Evolutionary conservation across 2,113 vertebrate genomes (phyloP).

Genomic region (Tringa solitaria): DNA sequence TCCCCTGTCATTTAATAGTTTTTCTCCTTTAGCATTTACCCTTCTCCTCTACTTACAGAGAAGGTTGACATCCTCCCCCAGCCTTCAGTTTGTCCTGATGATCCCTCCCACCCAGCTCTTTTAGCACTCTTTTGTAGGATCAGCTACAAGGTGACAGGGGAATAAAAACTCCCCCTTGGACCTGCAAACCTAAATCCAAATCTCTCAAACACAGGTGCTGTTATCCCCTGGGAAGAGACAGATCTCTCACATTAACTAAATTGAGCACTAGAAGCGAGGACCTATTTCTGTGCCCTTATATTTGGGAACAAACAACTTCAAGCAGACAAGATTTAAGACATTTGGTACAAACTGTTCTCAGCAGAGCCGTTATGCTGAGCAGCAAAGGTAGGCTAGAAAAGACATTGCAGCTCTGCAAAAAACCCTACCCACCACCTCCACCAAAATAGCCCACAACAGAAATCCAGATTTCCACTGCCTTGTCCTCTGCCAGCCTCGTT

Average conservation of each 20-base stretch:
- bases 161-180: background rate
- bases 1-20: background rate
- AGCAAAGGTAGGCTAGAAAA: background rate
- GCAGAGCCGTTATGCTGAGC: background rate
- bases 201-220: background rate
- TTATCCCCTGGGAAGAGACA: background rate
- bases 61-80: background rate
- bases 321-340: background rate
- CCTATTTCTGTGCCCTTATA: background rate
- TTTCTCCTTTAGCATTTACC: background rate
- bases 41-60: background rate
- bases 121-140: background rate
- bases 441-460: background rate
- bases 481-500: background rate
- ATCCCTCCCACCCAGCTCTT: background rate
- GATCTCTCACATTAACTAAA: background rate
- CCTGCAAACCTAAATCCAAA: background rate
- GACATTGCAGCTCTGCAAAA: background rate
- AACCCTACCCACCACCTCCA: background rate
- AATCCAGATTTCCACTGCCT: background rate
- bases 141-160: background rate
- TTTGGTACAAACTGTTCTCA: background rate
- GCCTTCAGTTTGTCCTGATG: background rate
- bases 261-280: background rate
- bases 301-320: background rate